A percentile compares a stretch with the other conserved stretches of the same genome.
Conservation (phyloP, 2,113 vertebrate species). For the Tetrao urogallus region DNA sequence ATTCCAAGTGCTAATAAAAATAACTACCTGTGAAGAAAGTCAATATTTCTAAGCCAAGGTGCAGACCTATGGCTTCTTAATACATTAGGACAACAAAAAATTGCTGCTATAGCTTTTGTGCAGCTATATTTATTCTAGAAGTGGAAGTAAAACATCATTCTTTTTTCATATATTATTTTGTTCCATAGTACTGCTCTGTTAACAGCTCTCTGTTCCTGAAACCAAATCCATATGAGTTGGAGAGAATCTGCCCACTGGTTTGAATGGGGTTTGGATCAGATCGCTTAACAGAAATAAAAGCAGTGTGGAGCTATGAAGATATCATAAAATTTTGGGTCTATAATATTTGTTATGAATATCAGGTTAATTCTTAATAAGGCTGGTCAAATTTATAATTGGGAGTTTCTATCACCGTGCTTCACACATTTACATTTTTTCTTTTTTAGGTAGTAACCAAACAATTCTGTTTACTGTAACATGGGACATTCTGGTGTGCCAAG, state of each 20-base stretch:
- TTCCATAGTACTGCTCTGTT: background rate
- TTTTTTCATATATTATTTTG: background rate
- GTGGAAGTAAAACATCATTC: background rate
- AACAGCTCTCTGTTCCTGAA: background rate
- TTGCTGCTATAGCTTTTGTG: background rate
- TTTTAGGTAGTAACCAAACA: background rate
- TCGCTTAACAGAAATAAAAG: background rate
- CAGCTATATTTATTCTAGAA: background rate
- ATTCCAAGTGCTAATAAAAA: background rate
- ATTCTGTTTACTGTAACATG: background rate
- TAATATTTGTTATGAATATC: background rate
- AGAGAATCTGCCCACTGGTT: background rate
- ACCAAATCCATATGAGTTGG: background rate
- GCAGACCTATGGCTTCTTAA: background rate
- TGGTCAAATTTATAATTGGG: background rate
- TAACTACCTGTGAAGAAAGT: background rate
- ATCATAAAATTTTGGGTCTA: background rate
- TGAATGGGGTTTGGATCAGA: background rate
- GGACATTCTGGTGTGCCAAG: background rate
- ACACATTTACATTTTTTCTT: background rate
- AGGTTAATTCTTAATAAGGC: background rate
- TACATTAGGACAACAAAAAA: background rate
- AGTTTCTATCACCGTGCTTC: background rate
- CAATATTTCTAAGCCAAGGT: background rate
- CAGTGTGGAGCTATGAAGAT: background rate